Evolutionary conservation across 2,888 invertebrate species (phyloP), one percentile per base, ranked within the genome.

Genomic region (Campoplex capitator): DNA sequence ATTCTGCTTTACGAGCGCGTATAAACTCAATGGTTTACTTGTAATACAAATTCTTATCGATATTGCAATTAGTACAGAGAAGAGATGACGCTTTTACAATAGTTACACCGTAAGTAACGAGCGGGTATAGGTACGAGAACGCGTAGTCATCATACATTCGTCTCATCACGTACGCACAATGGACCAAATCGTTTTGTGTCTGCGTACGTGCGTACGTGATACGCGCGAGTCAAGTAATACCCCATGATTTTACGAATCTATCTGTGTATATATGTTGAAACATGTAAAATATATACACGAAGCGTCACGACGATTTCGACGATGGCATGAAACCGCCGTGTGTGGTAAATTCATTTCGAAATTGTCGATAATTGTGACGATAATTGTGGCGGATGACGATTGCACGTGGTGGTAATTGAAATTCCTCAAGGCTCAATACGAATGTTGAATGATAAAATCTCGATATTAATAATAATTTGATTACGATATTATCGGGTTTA

Each of bases 351-450:
- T 86, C 75, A 85, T 80, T 79, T 71, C 56, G 70, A 87, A 87
- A 84, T 85, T 82, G 81, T 82, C 85, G 82, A 82, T 85, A 85
- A 87, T 87, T 87, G 71, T 85, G 81, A 82, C 84, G 84, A 83
- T 84, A 87, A 87, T 87, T 83, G 75, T 81, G 70, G 62, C 78
- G 73, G 32, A 75, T 84, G 81, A 78, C 81, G 74, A 84, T 84
- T 67, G 32, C 32, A 62, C 54, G 56, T 82, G 23, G 16, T 56
- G 23, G 38, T 78, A 56, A 87, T 87, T 87, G 62, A 54, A 84
- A 87, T 87, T 84, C 68, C 77, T 80, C 83, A 67, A 78, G 73
- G 84, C 77, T 70, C 23, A 54, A 56, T 51, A 38, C 38, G 38
- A 58, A 65, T 68, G 73, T 45, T 48, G 42, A 54, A n/a, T 79